Conservation (phyloP, 2,113 vertebrate genomes). For the Casuarius casuarius region DNA sequence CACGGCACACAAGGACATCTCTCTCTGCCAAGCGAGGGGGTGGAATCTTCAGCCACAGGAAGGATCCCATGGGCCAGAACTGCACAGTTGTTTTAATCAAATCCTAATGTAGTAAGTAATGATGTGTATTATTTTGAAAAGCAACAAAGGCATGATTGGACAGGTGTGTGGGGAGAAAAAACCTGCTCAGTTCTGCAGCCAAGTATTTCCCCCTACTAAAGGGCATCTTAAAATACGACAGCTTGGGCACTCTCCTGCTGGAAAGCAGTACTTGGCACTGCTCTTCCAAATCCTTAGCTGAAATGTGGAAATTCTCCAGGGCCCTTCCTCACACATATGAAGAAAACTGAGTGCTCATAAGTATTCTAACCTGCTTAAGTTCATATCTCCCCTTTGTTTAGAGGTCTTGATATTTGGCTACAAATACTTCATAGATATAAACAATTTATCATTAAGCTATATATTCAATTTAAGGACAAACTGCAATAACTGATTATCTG, state of each 20-base stretch:
- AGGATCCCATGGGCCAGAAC: neutral
- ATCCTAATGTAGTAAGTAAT: neutral
- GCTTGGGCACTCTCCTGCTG: neutral
- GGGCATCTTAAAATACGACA: constrained; percentile 27
- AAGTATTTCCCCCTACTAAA: constrained; percentile 17
- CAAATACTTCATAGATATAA: neutral
- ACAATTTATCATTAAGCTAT: neutral
- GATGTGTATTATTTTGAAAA: constrained; percentile 24
- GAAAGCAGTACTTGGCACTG: constrained; percentile 46
- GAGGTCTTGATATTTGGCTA: neutral
- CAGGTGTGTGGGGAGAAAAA: neutral
- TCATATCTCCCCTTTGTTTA: neutral
- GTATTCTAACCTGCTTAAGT: constrained; percentile 2
- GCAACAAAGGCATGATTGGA: neutral
- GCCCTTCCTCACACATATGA: neutral
- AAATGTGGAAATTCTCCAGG: constrained; percentile 61
- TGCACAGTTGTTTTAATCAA: constrained; percentile 28
- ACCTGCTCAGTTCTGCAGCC: constrained; percentile 50
- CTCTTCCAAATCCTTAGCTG: neutral
- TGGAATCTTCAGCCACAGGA: neutral
- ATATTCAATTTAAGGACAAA: neutral
- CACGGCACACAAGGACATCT: neutral
- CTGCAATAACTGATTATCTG: neutral
- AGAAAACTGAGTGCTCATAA: neutral
- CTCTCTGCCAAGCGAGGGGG: neutral